These are phyloP conservation scores for Phycodurus eques DNA, from an alignment of 2,113 vertebrate genomes.

Conservation along the genomic window DNA sequence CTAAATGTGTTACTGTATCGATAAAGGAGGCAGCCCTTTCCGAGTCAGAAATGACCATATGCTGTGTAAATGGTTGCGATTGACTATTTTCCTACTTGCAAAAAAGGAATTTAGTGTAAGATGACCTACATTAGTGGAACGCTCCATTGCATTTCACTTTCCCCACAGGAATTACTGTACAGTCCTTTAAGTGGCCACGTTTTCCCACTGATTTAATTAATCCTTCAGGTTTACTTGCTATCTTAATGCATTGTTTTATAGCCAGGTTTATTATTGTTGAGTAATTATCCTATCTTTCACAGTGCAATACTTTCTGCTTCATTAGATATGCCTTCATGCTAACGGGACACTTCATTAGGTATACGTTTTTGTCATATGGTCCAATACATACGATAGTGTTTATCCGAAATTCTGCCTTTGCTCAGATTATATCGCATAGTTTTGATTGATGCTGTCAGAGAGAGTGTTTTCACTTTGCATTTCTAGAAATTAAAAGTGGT, in stretches of 20 bases:
- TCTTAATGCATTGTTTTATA: constrained; percentile 1
- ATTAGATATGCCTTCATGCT: background rate
- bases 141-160: background rate
- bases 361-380: background rate
- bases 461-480: background rate
- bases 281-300: constrained; percentile 2
- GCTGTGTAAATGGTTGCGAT: background rate
- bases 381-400: background rate
- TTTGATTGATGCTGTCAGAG: background rate
- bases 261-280: background rate
- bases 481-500: background rate
- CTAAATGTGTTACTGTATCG: background rate
- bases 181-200: background rate
- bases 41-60: background rate
- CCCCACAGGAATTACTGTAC: background rate
- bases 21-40: background rate
- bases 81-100: background rate
- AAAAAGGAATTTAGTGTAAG: background rate
- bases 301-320: background rate
- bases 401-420: background rate
- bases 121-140: background rate
- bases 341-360: background rate
- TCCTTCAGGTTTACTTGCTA: background rate
- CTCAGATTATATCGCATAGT: background rate
- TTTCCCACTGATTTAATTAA: background rate